Conservation (phyloP, 1,140 invertebrate species). For the Nylanderia fulva region DNA sequence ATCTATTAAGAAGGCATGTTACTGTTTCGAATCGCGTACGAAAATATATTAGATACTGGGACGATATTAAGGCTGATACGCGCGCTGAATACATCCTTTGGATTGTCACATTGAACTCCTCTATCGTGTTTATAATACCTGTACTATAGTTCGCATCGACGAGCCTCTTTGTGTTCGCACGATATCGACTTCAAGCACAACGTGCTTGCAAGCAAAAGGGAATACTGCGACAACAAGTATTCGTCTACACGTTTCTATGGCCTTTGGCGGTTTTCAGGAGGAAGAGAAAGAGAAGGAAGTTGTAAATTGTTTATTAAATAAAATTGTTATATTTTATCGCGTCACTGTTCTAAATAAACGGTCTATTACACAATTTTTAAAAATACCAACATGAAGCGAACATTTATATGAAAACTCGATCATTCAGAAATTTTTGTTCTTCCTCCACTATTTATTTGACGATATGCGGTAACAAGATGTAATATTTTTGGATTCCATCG, state of each 20-base stretch:
- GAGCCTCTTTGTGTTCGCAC: slow-evolving; percentile 33
- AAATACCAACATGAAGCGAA: not conserved
- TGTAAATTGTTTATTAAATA: slow-evolving; percentile 22
- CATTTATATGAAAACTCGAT: not conserved
- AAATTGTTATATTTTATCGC: slow-evolving; percentile 9
- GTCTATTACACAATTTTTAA: not conserved
- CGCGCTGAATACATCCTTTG: slow-evolving; percentile 49
- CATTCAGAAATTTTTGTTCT: not conserved
- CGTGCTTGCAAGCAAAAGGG: slow-evolving; percentile 42
- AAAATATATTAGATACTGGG: slow-evolving; percentile 24
- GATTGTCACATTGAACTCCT: slow-evolving; percentile 55
- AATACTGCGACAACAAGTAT: slow-evolving; percentile 43
- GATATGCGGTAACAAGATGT: not conserved
- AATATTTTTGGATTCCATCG: not conserved
- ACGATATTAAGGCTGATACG: slow-evolving; percentile 51
- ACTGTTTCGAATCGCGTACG: slow-evolving; percentile 33
- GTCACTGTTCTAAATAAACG: not conserved
- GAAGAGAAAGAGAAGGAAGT: not conserved
- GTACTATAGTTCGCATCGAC: slow-evolving; percentile 49
- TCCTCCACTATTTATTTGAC: not conserved
- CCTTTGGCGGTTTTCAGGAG: not conserved
- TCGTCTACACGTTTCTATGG: slow-evolving; percentile 30
- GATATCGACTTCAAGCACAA: slow-evolving; percentile 56
- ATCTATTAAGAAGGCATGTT: slow-evolving; percentile 23
- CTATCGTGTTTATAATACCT: slow-evolving; percentile 43